phyloP scores from a whole-genome alignment of 2,888 invertebrate species.

The Steinernema carpocapsae region DNA sequence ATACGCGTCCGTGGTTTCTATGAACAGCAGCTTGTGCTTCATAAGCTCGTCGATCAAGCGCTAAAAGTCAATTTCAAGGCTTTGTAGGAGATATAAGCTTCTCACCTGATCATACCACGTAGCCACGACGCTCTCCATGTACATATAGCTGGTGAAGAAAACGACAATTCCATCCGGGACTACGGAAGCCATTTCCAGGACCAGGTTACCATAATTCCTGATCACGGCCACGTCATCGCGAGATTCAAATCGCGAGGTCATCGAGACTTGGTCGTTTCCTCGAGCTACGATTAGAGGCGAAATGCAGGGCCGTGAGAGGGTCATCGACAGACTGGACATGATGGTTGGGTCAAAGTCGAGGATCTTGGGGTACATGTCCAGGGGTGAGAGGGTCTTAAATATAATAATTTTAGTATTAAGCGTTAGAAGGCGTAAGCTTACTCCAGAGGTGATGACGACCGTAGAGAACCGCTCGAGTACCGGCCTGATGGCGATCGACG shows the following conservation, averaged over 20 bases:
- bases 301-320: constrained; percentile 90
- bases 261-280: constrained; percentile 77
- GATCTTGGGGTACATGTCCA: constrained; percentile 99
- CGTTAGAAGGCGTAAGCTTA: too few relatives aligned
- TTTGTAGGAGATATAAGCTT: not conserved
- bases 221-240: constrained; percentile 82
- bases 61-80: constrained; percentile 52
- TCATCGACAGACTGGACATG: constrained; percentile 98
- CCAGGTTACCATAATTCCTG: constrained; percentile 75
- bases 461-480: constrained; percentile 94
- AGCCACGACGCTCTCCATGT: constrained; percentile 80
- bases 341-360: constrained; percentile 95
- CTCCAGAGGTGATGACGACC: constrained; percentile 74
- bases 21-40: constrained; percentile 91
- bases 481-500: constrained; percentile 95
- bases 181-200: constrained; percentile 79
- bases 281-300: constrained; percentile 86
- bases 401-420: too few relatives aligned
- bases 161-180: constrained; percentile 84
- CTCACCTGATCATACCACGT: constrained; percentile 75
- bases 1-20: constrained; percentile 97
- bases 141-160: constrained; percentile 97
- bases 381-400: constrained; percentile 85
- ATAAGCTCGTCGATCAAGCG: constrained; percentile 95
- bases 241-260: constrained; percentile 95